Base-by-base conservation (phyloP, 2,113 vertebrate genomes). In the Callipepla californica region DNA sequence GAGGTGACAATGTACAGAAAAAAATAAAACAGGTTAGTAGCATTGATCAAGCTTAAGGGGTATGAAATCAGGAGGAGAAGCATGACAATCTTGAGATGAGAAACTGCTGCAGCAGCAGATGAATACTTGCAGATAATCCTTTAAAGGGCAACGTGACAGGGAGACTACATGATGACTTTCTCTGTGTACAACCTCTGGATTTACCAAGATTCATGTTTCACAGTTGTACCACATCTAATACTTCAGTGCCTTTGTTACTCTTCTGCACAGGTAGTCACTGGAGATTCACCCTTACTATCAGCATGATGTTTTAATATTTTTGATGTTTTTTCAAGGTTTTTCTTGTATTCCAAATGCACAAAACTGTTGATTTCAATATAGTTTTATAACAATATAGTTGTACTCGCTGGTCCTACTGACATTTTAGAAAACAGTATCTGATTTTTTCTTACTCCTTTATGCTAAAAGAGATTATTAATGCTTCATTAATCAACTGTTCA, bases 401-500 rank as follows among this genome's bases (percentile, higher is more conserved):
- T 63, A 61, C 45, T 82, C 78, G 1, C 55, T 80, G 13, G 21
- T 48, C 73, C 40, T 85, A 69, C 30, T 79, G 85, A 85, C 38
- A 40, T 68, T 91, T 93, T 90, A 81, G 32, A 80, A 75, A 87
- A 86, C 2, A 34, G 9, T 87, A 22, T 55, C 55, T 61, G 34
- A 40, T 66, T 48, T 68, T 58, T 58, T 28, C 23, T 66, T 58
- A 32, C 23, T 65, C 23, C 61, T 88, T 83, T 89, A 65, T 70
- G 55, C 47, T 83, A 57, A 73, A 84, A 66, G 47, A 74, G 23
- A 61, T 82, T 92, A 66, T 91, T 92, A 86, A 51, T 58, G 82
- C 51, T 92, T 96, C 85, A 53, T 95, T 95, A 95, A 95, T 96
- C 92, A 96, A 85, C 87, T 87, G 45, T 92, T 96, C 63, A 47